phyloP scores from a whole-genome alignment of 2,113 vertebrate species.

The Eudyptes chrysolophus region DNA sequence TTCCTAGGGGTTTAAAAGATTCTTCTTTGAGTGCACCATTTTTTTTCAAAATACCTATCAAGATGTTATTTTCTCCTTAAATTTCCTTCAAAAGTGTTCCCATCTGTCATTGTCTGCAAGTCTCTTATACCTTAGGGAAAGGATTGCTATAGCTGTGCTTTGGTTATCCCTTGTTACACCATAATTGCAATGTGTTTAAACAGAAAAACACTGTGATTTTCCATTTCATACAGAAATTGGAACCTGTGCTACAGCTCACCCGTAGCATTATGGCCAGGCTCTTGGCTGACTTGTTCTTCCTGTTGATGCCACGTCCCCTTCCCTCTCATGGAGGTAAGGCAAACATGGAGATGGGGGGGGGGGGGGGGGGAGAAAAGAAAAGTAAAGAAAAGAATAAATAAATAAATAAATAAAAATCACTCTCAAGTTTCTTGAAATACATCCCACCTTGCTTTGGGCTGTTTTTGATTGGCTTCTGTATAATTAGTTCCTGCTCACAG shows the following conservation, averaged over 20 bases:
- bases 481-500: conserved; percentile 34
- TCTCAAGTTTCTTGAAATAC: not conserved
- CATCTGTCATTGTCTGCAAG: not conserved
- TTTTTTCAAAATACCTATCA: not conserved
- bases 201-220: not conserved
- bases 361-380: no score
- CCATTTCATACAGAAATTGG: not conserved
- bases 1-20: not conserved
- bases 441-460: conserved; percentile 14
- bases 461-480: conserved; percentile 44
- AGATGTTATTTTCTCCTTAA: not conserved
- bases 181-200: not conserved
- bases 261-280: no score
- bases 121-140: not conserved
- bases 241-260: not conserved
- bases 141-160: not conserved
- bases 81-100: not conserved
- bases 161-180: not conserved
- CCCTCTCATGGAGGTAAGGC: not conserved
- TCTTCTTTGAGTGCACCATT: not conserved
- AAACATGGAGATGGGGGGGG: not conserved
- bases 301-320: not conserved
- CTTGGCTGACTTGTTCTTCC: not conserved
- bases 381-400: not conserved
- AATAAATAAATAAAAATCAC: not conserved